Evolutionary conservation across 2,888 invertebrate species (phyloP), one percentile per base, ranked within the genome.

Genomic region (Shargacucullia verbasci): DNA sequence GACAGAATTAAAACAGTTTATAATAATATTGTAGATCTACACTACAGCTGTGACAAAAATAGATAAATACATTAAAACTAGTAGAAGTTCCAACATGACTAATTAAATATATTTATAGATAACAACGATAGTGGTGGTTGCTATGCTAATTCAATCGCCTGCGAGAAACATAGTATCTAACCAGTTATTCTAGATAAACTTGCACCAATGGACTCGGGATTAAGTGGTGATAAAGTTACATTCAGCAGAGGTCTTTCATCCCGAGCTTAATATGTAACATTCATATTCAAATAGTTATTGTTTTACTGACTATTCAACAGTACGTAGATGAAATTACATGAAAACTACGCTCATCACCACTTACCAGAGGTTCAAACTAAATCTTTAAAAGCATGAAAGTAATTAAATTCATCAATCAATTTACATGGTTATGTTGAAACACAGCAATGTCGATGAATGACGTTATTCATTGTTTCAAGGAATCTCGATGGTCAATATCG

Each of bases 401-500:
- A 44, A 46, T 58, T 11, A 12, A 29, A 49, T 52, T 69, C 29
- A 56, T 57, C 44, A 48, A 12, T 31, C 6, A 58, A 70, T 63
- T 70, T 54, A 46, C 57, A 49, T 63, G 56, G 47, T 38, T 52
- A 34, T 39, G 47, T 57, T 60, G 44, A 59, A 47, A 52, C 41
- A 54, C 38, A 46, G 37, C 59, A 55, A 59, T 59, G 59, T 61
- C 62, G 55, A 53, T 57, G 69, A 72, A 76, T 80, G 81, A 77
- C 78, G 79, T 69, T 72, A 67, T 72, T 73, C 75, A 82, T 81
- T 81, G 77, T 81, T 83, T 78, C 77, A 71, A 74, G 73, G 75
- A 80, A 81, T 73, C 82, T 73, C 77, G 81, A 80, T 81, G 81
- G 83, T 75, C 80, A 80, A 74, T 81, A 79, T 70, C 70, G 56